phyloP scores from a whole-genome alignment of 2,888 invertebrate genomes.

The Caenorhabditis macrosperma region DNA sequence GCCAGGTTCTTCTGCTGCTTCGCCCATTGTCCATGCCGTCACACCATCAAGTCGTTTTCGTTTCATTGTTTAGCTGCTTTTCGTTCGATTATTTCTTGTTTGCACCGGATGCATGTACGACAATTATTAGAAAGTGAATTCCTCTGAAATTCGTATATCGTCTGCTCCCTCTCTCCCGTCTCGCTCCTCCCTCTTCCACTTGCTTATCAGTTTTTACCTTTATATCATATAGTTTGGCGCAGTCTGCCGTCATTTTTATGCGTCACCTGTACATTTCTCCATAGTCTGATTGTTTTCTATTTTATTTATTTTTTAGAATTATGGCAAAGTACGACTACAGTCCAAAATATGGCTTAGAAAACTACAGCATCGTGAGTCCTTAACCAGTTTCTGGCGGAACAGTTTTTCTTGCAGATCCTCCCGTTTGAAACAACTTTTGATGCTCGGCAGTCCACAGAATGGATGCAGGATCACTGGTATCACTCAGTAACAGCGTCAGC shows the following conservation, averaged over 20 bases:
- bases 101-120: conserved; percentile 19
- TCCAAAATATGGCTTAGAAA: conserved; percentile 81
- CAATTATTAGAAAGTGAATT: conserved; percentile 14
- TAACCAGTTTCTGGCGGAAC: background rate
- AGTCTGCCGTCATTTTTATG: conserved; percentile 26
- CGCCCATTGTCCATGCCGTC: conserved; percentile 33
- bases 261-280: conserved; percentile 17
- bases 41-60: conserved; percentile 46
- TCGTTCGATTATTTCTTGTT: conserved; percentile 34
- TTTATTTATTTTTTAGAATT: conserved; percentile 32
- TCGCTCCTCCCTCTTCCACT: conserved; percentile 18
- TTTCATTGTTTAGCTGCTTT: conserved; percentile 40
- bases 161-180: background rate
- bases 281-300: background rate
- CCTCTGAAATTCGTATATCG: background rate
- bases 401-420: conserved; percentile 84
- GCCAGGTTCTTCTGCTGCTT: conserved; percentile 20
- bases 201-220: conserved; percentile 35
- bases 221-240: conserved; percentile 52
- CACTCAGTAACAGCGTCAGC: conserved; percentile 83
- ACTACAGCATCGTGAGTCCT: conserved; percentile 87
- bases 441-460: conserved; percentile 88
- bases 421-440: conserved; percentile 95
- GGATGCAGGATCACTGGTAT: conserved; percentile 92
- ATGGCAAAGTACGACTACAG: conserved; percentile 79